phyloP scores from a whole-genome alignment of 2,113 vertebrate genomes.

The Mesitornis unicolor region DNA sequence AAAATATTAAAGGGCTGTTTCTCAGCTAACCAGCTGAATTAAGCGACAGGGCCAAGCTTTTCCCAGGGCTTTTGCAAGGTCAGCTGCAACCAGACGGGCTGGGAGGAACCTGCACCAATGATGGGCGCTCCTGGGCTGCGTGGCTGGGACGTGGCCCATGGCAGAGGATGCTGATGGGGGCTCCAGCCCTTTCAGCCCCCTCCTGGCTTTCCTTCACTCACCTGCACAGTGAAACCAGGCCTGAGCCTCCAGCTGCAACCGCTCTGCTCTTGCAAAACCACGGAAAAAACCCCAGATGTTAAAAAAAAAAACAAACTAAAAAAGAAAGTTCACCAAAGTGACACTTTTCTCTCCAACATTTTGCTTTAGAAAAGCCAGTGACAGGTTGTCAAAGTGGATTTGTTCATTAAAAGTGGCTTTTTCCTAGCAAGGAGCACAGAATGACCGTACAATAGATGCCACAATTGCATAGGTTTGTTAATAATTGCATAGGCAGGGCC shows the following conservation, averaged over 20 bases:
- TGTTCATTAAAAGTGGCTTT: neutral
- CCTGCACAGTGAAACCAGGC: neutral
- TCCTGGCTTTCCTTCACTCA: neutral
- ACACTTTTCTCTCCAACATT: neutral
- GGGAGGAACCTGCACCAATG: neutral
- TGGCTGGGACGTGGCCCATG: neutral
- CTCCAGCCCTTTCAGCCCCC: neutral
- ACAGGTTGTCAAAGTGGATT: neutral
- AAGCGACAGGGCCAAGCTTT: neutral
- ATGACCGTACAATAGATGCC: neutral
- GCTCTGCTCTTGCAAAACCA: neutral
- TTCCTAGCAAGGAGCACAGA: neutral
- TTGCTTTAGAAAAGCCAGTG: neutral
- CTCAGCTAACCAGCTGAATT: neutral
- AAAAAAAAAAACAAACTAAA: neutral
- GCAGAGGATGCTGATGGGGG: neutral
- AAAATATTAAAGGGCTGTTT: neutral
- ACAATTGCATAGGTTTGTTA: neutral
- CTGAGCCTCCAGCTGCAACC: neutral
- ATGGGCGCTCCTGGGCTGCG: fast-evolving
- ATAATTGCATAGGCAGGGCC: neutral
- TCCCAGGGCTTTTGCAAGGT: neutral
- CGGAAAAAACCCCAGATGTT: fast-evolving
- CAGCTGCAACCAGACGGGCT: neutral
- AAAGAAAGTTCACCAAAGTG: neutral